A percentile compares a stretch with the other conserved stretches of the same genome.
phyloP scores from a whole-genome alignment of 1,140 invertebrate species.

The Drosophila sulfurigaster region DNA sequence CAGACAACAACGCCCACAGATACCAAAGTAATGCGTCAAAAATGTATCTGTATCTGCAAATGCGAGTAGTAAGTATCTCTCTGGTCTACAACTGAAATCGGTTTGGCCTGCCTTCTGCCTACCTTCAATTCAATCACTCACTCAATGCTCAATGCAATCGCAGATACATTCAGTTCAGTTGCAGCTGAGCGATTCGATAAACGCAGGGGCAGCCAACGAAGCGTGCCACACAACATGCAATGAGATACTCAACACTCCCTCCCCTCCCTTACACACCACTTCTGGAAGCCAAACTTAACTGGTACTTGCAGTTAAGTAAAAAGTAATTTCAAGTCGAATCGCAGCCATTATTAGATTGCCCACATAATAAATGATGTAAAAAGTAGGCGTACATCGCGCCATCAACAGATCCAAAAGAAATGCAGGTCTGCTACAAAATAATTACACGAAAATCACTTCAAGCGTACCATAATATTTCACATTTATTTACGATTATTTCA shows the following conservation, averaged over 20 bases:
- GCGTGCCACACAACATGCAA: constrained; percentile 67
- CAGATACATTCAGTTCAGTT: constrained; percentile 37
- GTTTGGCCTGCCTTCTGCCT: constrained; percentile 24
- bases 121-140: constrained; percentile 43
- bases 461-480: constrained; percentile 39
- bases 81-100: constrained; percentile 14
- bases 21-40: constrained; percentile 14
- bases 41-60: constrained; percentile 12
- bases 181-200: constrained; percentile 67
- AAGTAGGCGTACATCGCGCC: constrained; percentile 57
- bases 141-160: constrained; percentile 57
- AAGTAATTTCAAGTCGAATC: constrained; percentile 51
- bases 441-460: constrained; percentile 40
- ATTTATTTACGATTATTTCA: constrained; percentile 30
- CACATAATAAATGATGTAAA: constrained; percentile 80
- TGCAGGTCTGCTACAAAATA: constrained; percentile 42
- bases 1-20: constrained; percentile 52
- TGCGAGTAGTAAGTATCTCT: background rate
- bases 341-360: constrained; percentile 58
- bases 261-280: background rate
- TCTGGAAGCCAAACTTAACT: background rate
- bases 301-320: constrained; percentile 29
- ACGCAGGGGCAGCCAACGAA: constrained; percentile 62
- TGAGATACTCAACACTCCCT: constrained; percentile 1
- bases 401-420: constrained; percentile 34